Evolutionary conservation across 2,888 invertebrate genomes (phyloP), one percentile per base, ranked within the genome.

Genomic region (Athalia cordata): DNA sequence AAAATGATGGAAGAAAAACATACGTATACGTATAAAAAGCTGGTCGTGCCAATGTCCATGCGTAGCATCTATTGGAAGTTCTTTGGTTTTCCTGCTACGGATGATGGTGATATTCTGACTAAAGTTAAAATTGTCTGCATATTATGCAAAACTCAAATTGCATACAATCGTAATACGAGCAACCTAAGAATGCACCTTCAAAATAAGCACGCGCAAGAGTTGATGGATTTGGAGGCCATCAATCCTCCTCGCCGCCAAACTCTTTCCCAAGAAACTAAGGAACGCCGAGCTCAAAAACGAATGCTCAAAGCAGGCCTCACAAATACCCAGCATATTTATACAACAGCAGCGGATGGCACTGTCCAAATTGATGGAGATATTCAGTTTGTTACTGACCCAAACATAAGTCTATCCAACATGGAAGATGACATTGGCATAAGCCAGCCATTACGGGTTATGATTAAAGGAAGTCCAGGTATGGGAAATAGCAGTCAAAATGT

Each of bases 41-140:
- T 92, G 9, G 91, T 92, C 3, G 91, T 92, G 45, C 92, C 92
- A 0, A 89, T 90, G 84, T 90, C 91, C 3, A 92, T 92, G 92
- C 84, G 91, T 55, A 91, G 91, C 79, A 90, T 91, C 72, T 92
- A 92, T 80, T 92, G 92, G 92, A 91, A 91, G 82, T 91, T 90
- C 81, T 92, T 91, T 84, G 92, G 92, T 8, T 92, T 92, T 85
- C 92, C 92, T 55, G 92, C 91, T 0, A 89, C 89, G 5, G 91
- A 91, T n/a, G 89, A 91, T 2, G 91, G 91, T 3, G 90, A 90
- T 50, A 91, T 91, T 77, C 81, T 90, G 1, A 90, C 89, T n/a
- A 90, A 90, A 86, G 87, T 90, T 0, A 91, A 91, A 83, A 91
- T 91, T 15, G 90, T 92, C 59, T 92, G 92, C 78, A 89, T 91